Percentiles rank a stretch among this genome's conserved stretches.
Conservation (phyloP, 2,113 vertebrate genomes). For the Hemiscyllium ocellatum region DNA sequence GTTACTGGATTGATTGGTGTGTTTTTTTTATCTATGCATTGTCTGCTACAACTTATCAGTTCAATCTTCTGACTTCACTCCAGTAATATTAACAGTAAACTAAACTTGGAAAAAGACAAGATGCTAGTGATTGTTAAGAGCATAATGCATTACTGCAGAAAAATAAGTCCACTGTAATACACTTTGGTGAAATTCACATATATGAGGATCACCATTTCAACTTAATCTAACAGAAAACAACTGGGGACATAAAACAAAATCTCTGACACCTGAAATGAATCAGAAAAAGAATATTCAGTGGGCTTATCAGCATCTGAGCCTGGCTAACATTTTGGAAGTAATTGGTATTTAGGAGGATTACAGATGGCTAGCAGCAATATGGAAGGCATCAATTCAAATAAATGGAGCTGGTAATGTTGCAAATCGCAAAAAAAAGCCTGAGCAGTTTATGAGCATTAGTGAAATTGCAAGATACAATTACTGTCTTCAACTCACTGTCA, state of each 20-base stretch:
- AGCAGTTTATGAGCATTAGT: constrained; percentile 27
- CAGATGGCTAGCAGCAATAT: neutral
- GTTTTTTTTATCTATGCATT: neutral
- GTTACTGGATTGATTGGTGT: neutral
- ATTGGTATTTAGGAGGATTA: neutral
- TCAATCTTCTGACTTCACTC: neutral
- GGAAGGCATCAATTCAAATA: neutral
- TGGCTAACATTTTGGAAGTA: neutral
- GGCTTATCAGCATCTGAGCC: neutral
- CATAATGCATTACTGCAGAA: neutral
- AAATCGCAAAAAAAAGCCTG: neutral
- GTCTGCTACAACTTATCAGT: neutral
- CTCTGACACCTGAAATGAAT: neutral
- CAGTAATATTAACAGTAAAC: neutral
- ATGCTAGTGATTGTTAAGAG: neutral
- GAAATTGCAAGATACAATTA: constrained; percentile 28
- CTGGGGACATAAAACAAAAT: neutral
- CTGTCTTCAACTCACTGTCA: constrained; percentile 20
- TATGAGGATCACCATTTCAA: neutral
- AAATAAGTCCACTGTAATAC: neutral
- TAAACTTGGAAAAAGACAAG: neutral
- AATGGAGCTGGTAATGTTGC: neutral
- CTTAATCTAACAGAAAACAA: neutral
- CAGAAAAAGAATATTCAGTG: neutral
- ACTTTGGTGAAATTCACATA: neutral